phyloP scores from a whole-genome alignment of 2,113 vertebrate species.

The Gallinago media region DNA sequence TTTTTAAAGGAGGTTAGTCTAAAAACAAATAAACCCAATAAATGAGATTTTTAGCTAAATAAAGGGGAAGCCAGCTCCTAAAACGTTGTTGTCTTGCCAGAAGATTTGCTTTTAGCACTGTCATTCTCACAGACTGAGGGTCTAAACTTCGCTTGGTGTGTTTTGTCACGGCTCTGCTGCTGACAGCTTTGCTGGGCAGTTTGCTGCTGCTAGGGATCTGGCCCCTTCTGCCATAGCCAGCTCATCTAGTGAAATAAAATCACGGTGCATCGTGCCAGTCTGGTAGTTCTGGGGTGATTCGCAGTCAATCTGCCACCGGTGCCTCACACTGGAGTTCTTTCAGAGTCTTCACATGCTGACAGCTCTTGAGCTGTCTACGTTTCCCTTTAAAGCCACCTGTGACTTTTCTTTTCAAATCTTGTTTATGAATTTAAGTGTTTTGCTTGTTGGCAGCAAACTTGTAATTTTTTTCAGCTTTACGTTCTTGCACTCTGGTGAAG shows the following conservation, averaged over 20 bases:
- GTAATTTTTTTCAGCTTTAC: neutral
- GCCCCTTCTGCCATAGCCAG: neutral
- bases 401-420: neutral
- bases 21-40: slow-evolving; percentile 48
- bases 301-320: neutral
- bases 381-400: neutral
- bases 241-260: slow-evolving; percentile 17
- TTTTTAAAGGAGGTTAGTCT: slow-evolving; percentile 59
- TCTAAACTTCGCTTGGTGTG: slow-evolving; percentile 2
- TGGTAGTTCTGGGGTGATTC: neutral
- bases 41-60: slow-evolving; percentile 39
- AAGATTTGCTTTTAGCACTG: neutral
- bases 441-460: neutral
- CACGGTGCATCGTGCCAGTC: neutral
- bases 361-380: neutral
- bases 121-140: neutral
- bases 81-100: neutral
- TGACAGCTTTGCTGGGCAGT: slow-evolving; percentile 1
- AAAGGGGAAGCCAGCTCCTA: neutral
- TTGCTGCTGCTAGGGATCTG: neutral
- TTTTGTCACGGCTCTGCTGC: neutral
- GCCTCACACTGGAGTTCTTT: neutral
- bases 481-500: neutral
- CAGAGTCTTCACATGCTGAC: neutral
- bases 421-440: neutral